Evolutionary conservation across 2,113 vertebrate species (phyloP).

Genomic region (Murina feae): DNA sequence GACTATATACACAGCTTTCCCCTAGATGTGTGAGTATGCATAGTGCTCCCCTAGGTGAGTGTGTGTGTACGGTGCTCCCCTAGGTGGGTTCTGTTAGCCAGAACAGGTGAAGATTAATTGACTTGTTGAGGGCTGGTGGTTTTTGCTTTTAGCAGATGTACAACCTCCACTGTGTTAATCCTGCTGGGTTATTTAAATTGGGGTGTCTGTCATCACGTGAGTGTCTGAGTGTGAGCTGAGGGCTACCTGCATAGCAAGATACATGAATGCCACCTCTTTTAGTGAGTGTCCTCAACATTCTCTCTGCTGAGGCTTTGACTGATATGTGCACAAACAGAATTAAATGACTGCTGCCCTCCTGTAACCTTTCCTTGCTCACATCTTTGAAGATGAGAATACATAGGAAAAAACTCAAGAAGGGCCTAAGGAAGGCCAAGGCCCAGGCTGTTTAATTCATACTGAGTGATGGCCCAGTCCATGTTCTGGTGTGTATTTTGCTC

Average conservation of each 20-base stretch:
- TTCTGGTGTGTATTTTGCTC: not conserved
- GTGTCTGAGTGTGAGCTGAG: not conserved
- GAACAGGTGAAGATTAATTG: no score
- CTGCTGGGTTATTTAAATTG: not conserved
- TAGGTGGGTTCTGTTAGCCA: not conserved
- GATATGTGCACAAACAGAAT: not conserved
- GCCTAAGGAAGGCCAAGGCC: not conserved
- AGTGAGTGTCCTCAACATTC: accelerated
- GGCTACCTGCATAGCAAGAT: not conserved
- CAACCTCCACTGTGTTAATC: not conserved
- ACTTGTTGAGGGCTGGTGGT: not conserved
- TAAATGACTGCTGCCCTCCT: no score
- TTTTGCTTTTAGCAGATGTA: not conserved
- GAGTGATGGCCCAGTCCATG: not conserved
- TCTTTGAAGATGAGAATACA: not conserved
- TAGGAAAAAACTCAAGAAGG: not conserved
- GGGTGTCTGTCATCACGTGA: not conserved
- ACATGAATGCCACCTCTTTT: not conserved
- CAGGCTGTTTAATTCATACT: not conserved
- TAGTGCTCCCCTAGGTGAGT: not conserved
- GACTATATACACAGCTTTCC: not conserved
- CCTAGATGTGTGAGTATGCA: no score
- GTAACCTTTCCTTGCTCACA: no score
- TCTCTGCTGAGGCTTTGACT: not conserved
- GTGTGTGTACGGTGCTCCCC: not conserved